Base-by-base conservation (phyloP, 1,140 invertebrate genomes). In the Drosophila kikkawai region DNA sequence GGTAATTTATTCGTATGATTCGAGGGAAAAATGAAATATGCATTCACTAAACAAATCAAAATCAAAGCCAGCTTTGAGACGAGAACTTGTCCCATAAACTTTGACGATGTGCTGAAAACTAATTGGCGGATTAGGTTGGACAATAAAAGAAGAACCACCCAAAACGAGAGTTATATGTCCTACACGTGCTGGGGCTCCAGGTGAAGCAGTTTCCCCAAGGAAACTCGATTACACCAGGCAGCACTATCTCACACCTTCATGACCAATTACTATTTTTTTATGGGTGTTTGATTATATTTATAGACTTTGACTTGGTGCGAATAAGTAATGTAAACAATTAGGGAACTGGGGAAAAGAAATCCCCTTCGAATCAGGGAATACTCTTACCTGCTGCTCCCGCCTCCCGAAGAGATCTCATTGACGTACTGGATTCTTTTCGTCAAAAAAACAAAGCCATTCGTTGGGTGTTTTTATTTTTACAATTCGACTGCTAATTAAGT, bases 41-140 rank as follows among this genome's bases (percentile, higher is more conserved):
- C 76, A 75, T 68, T 78, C 75, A 57, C 61, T 76, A 63, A 73
- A 75, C 53, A 69, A 75, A 73, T 73, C 56, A 86, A 85, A n/a
- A n/a, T n/a, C 79, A 64, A 67, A 26, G 32, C 53, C 65, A 53
- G 65, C 34, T 75, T 83, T 15, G 45, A 48, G 45, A 15, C 45
- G 12, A 34, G 26, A 78, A 86, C 82, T 59, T 41, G 79, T 79
- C 74, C 41, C 39, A 74, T 60, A 75, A 79, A 75, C 39, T 79
- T 86, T 86, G 81, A 86, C 66, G 82, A 82, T 79, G 83, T 86
- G 83, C 70, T 55, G 61, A 77, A 76, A 77, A 67, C 73, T 77
- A 77, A 77, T 76, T 77, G 73, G 73, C 26, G 47, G 73, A 53
- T 67, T 75, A 75, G 50, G 15, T 32, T 4, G 39, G 32, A 12